Evolutionary conservation across 2,797 vertebrate genomes (phyloP).

Genomic region (Typhlichthys eigenmanni): DNA sequence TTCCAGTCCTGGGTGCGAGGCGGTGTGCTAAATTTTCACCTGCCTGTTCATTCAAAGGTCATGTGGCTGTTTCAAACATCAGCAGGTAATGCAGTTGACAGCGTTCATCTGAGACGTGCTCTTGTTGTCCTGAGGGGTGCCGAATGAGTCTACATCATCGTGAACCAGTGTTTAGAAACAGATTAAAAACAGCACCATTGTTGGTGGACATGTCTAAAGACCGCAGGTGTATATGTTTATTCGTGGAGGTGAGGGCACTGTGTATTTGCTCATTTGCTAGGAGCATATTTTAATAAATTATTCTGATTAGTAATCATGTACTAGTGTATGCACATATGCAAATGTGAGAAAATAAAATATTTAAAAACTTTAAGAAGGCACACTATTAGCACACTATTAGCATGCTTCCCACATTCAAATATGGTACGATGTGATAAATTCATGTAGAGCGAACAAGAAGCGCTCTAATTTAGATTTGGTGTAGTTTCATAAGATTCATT

Average conservation of each 20-base stretch:
- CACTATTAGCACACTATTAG: conserved; percentile 1
- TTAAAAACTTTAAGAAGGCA: conserved; percentile 1
- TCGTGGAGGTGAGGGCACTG: conserved; percentile 24
- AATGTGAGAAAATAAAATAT: not conserved
- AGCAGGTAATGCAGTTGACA: conserved; percentile 77
- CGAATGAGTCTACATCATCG: conserved; percentile 40
- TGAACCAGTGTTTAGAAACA: conserved; percentile 46
- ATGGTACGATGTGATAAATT: conserved; percentile 9
- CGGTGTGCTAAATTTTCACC: conserved; percentile 53
- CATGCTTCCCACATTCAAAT: conserved; percentile 17
- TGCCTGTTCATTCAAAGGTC: conserved; percentile 70
- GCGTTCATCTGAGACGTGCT: conserved; percentile 64
- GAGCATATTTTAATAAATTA: conserved; percentile 35
- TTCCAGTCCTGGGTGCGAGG: conserved; percentile 45
- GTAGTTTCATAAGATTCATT: conserved; percentile 19
- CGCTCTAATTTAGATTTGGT: conserved; percentile 35
- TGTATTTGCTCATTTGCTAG: conserved; percentile 13
- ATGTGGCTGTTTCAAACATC: conserved; percentile 66
- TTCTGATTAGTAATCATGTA: conserved; percentile 31
- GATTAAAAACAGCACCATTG: conserved; percentile 46
- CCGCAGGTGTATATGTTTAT: conserved; percentile 59
- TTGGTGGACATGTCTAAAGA: conserved; percentile 53
- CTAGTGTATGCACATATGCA: conserved; percentile 15
- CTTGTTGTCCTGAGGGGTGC: conserved; percentile 55
- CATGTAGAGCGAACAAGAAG: conserved; percentile 26